These are phyloP conservation scores for Brachymystax lenok DNA, from an alignment of 2,797 vertebrate genomes.

Conservation along the genomic window DNA sequence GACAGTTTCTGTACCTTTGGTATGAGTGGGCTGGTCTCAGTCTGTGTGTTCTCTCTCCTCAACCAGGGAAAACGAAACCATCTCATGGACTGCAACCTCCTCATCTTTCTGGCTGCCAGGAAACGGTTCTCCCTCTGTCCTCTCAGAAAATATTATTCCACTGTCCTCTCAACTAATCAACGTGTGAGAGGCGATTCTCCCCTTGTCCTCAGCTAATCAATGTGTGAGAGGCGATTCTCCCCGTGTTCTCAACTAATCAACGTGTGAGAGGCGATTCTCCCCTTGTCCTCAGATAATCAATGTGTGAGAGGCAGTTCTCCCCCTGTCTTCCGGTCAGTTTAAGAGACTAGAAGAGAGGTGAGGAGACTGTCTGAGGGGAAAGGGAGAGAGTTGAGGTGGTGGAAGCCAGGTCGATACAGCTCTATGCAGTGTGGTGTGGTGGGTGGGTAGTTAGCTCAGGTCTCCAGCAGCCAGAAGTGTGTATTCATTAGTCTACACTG, in stretches of 20 bases:
- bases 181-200: not conserved
- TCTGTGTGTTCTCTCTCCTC: conserved; percentile 31
- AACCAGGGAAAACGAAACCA: conserved; percentile 57
- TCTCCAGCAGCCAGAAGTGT: not conserved
- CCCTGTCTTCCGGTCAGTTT: not conserved
- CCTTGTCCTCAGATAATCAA: not conserved
- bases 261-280: not conserved
- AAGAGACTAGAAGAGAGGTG: conserved; percentile 8
- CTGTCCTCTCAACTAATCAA: conserved; percentile 1
- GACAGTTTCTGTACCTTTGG: conserved; percentile 74
- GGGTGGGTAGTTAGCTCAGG: not conserved
- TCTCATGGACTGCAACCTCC: conserved; percentile 41
- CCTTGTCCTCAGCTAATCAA: conserved; percentile 7
- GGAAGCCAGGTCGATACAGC: not conserved
- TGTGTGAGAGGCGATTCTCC: not conserved
- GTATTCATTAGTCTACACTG: not conserved
- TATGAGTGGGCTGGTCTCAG: conserved; percentile 78
- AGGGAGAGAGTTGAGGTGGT: not conserved
- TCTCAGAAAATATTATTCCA: conserved; percentile 19
- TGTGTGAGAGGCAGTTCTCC: not conserved
- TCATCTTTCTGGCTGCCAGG: conserved; percentile 56
- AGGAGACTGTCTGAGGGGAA: not conserved
- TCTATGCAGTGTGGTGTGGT: not conserved
- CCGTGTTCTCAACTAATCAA: not conserved
- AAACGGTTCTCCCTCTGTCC: conserved; percentile 23